Evolutionary conservation across 64 coral and sea anemone species (phyloP).

Genomic region (Dendrophyllia cribrosa): DNA sequence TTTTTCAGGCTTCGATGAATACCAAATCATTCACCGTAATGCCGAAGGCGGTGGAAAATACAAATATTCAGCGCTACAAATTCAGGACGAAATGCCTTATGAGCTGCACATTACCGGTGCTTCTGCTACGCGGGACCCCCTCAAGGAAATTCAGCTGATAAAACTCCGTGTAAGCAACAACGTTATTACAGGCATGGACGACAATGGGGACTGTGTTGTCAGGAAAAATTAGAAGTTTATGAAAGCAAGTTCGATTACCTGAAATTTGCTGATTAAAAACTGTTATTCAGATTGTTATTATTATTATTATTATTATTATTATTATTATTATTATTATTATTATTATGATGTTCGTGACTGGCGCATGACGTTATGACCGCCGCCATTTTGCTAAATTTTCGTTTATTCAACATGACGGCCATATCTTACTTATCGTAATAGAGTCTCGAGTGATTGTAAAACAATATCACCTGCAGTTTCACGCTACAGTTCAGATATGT

Average conservation of each 20-base stretch:
- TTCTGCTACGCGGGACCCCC: not conserved
- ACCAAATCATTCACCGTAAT: slow-evolving; percentile 14
- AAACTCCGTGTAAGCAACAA: slow-evolving; percentile 11
- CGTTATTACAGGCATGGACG: slow-evolving; percentile 22
- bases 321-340: no score
- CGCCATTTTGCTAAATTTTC: no score
- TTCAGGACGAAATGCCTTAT: not conserved
- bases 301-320: no score
- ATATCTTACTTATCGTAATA: no score
- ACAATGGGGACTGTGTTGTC: slow-evolving; percentile 37
- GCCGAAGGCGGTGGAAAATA: slow-evolving; percentile 13
- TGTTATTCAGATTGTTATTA: no score
- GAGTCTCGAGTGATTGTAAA: no score
- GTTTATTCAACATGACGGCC: no score
- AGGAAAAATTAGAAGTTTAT: not conserved
- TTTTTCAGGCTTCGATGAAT: slow-evolving; percentile 46
- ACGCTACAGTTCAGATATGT: no score
- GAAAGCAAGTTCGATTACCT: not conserved
- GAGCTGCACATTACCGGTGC: slow-evolving; percentile 20
- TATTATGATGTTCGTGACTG: no score
- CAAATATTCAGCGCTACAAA: slow-evolving; percentile 31
- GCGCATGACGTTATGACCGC: no score
- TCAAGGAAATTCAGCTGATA: slow-evolving; percentile 37
- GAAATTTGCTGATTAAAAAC: no score
- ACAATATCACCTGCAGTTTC: no score